Base-by-base conservation (phyloP, 2,113 vertebrate genomes). In the Pristiophorus japonicus region DNA sequence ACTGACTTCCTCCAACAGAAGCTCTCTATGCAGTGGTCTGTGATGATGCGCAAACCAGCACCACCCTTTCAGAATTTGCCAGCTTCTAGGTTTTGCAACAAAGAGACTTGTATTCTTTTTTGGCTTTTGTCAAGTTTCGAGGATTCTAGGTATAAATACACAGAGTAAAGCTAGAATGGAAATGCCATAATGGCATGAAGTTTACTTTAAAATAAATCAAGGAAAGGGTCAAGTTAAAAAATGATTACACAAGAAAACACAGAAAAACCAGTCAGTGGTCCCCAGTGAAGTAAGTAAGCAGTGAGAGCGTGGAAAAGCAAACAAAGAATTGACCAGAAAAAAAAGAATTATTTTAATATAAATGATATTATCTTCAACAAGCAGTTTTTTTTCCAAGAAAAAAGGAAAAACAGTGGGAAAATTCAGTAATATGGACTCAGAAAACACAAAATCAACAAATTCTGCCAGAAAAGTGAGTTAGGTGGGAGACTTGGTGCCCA, bases 181-280 rank as follows among this genome's bases (percentile, higher is more conserved):
- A 14, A 45, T 42, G 38, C 38, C 38, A 81, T 42, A 81, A 81
- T 81, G 18, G 38, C 78, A 81, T 81, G 78, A 59, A 59, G 47
- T 90, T 90, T 90, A 59, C 55, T 90, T 90, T 51, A 34, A 90
- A 90, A 90, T 90, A 90, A 51, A 90, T 90, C 55, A 90, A 90
- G 45, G 51, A 90, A 34, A 51, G 30, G 24, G 14, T 90, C 87
- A 90, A 90, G 27, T 59, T 90, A 90, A 90, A 90, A 51, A 24
- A 59, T n/a, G 47, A 90, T 16, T 62, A 51, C 62, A 34, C 42
- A 81, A 81, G 78, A 81, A 81, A 81, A 81, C 78, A 81, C 16
- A 81, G 78, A 4, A 81, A 81, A 81, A 2, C n/a, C n/a, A 81
- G 38, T 42, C n/a, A 81, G 38, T 81, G 78, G 87, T 38, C 87